Evolutionary conservation across 2,113 vertebrate genomes (phyloP).

Genomic region (Terrapene triunguis): DNA sequence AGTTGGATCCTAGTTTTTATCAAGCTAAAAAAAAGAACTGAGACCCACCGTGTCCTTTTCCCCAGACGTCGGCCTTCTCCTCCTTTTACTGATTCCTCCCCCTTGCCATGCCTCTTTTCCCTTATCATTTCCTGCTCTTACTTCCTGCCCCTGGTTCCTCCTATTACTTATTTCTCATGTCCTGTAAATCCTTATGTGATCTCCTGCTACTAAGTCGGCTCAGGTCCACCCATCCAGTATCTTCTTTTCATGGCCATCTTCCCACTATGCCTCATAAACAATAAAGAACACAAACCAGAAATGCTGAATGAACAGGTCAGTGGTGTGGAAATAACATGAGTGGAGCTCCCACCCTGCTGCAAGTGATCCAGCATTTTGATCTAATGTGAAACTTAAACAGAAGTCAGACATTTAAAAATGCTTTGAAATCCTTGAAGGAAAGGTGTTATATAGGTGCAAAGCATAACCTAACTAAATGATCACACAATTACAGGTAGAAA

Average conservation of each 20-base stretch:
- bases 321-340: neutral
- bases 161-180: neutral
- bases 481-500: neutral
- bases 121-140: neutral
- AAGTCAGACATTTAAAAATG: neutral
- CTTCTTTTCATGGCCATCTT: neutral
- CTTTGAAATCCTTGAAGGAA: neutral
- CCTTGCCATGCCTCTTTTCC: neutral
- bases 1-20: neutral
- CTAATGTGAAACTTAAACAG: rapidly evolving
- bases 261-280: neutral
- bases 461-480: neutral
- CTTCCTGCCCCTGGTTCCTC: neutral
- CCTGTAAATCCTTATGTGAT: neutral
- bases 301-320: neutral
- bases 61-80: neutral
- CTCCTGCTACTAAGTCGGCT: neutral
- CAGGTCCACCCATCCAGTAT: neutral
- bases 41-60: neutral
- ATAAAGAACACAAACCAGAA: neutral
- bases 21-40: neutral
- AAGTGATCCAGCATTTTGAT: neutral
- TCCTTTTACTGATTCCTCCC: neutral
- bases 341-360: rapidly evolving
- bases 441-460: neutral